These are phyloP conservation scores for Umimayanthus chanpuru DNA, from an alignment of 92 coral and sea anemone genomes.

Conservation along the genomic window DNA sequence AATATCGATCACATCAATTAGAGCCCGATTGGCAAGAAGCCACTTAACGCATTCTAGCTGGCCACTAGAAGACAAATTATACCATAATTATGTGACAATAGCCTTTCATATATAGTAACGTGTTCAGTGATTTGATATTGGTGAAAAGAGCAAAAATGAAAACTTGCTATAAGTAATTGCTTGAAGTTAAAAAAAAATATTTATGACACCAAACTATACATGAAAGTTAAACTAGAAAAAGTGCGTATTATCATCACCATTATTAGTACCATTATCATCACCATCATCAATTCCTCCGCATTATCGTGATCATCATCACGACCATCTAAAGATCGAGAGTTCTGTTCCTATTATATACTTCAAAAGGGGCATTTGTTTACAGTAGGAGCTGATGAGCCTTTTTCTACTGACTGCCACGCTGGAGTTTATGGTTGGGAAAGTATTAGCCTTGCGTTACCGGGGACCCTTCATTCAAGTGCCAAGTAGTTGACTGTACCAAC, in stretches of 20 bases:
- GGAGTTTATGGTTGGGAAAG: neutral
- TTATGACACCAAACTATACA: too few relatives aligned
- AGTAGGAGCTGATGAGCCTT: neutral
- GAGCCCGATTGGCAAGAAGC: constrained; percentile 89
- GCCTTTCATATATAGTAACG: neutral
- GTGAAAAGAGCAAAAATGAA: too few relatives aligned
- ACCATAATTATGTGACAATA: neutral
- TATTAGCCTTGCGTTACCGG: too few relatives aligned
- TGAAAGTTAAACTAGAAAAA: too few relatives aligned
- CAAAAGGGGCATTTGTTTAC: neutral
- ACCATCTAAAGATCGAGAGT: neutral
- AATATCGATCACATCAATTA: constrained; percentile 76
- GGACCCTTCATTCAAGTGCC: neutral
- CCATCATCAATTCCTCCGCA: too few relatives aligned
- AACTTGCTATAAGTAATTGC: too few relatives aligned
- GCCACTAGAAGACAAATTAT: constrained; percentile 62
- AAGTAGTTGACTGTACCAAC: constrained; percentile 44
- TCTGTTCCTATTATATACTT: neutral
- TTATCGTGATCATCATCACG: neutral
- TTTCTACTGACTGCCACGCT: neutral
- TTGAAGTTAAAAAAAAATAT: neutral
- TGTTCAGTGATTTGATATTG: neutral
- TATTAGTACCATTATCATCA: too few relatives aligned
- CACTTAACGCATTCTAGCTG: constrained; percentile 92
- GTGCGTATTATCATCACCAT: too few relatives aligned